Evolutionary conservation across 2,113 vertebrate species (phyloP), one percentile per base, ranked within the genome.

Genomic region (Stercorarius parasiticus): DNA sequence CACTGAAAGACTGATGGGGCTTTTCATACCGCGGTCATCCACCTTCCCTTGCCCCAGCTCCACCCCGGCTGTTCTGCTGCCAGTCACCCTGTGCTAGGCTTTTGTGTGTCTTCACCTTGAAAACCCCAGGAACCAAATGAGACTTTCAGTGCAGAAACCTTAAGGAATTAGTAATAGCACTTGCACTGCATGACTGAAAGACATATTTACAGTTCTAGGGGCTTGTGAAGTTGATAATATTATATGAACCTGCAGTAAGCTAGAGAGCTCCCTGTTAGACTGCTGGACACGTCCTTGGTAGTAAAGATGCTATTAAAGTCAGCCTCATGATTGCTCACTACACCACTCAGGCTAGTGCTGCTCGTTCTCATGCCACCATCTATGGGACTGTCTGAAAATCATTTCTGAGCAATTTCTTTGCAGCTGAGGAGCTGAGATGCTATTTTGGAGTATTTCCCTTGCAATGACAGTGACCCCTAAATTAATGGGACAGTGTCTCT

Each of bases 41-140:
- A 25, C 32, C 19, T 83, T 22, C 72, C 59, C 42, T 26, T 40
- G 62, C 23, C 42, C 42, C 64, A 64, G 23, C 32, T 71, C 67
- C 61, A 32, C 21, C n/a, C 26, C 1, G 0, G 29, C 59, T 70
- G 6, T 66, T 76, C 58, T 52, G 23, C 42, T 86, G 64, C 64
- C 0, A 0, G 21, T 67, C 67, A n/a, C 0, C 0, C 81, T 36
- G 11, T 47, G 32, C 47, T 47, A 8, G n/a, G n/a, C n/a, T 82
- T 55, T 34, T 43, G 8, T 30, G 40, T 32, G 47, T 42, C 84
- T 64, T 84, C 65, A 67, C 56, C 83, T 90, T n/a, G 66, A 85
- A 94, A 95, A 49, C 30, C n/a, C 21, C 40, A n/a, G 56, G 73
- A 85, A 71, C 15, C 42, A 71, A 73, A 47, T 4, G 50, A 82